phyloP scores from a whole-genome alignment of 1,140 invertebrate species.

The Pinna nobilis region DNA sequence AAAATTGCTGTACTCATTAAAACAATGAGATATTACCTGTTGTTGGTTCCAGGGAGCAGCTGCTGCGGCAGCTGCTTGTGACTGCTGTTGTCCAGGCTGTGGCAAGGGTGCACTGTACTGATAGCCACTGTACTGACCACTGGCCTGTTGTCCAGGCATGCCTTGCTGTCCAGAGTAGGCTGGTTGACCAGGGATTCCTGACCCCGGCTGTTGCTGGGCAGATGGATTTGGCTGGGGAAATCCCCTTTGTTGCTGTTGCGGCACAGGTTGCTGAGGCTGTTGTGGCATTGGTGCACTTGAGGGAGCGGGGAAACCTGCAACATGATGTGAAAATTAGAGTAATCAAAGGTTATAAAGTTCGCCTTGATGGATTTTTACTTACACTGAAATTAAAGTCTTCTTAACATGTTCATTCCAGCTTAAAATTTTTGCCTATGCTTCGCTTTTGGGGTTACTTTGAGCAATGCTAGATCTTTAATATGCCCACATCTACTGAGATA shows the following conservation, averaged over 20 bases:
- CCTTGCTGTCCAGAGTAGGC: neutral
- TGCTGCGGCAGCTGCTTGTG: neutral
- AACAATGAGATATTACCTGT: neutral
- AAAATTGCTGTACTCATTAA: too few species aligned
- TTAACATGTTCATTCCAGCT: neutral
- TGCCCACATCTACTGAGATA: too few species aligned
- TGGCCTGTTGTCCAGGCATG: neutral
- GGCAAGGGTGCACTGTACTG: slow-evolving; percentile 29
- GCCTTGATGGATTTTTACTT: too few species aligned
- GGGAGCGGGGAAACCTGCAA: neutral
- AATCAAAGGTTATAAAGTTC: neutral
- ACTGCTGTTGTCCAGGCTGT: slow-evolving; percentile 5
- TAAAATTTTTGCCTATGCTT: too few species aligned
- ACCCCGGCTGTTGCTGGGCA: neutral
- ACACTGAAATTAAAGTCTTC: neutral
- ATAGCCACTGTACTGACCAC: slow-evolving; percentile 8
- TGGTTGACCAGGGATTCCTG: slow-evolving; percentile 11
- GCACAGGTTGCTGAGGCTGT: slow-evolving; percentile 2
- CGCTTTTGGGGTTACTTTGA: neutral
- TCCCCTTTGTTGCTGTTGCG: slow-evolving; percentile 1
- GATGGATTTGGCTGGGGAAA: neutral
- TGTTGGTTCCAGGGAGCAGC: slow-evolving; percentile 19
- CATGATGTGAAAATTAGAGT: neutral
- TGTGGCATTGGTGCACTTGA: neutral
- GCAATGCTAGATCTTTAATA: too few species aligned